Conservation (phyloP, 2,888 invertebrate genomes). For the Nomada fucata region DNA sequence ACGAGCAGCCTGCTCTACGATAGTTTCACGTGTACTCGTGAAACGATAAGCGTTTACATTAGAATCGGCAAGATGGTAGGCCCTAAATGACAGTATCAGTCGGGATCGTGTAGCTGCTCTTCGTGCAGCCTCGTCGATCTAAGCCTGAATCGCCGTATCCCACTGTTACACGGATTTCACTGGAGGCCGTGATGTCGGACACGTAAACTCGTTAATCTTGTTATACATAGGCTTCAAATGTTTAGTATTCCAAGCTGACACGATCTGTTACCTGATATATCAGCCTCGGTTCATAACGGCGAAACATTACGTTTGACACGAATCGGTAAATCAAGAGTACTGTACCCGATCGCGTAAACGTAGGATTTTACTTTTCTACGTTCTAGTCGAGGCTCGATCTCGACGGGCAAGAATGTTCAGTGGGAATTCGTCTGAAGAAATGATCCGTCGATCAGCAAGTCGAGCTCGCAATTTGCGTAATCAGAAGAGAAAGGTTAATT, state of each 20-base stretch:
- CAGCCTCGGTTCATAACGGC: background rate
- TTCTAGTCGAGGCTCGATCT: no score
- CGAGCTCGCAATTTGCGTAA: no score
- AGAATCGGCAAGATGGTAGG: slow-evolving; percentile 12
- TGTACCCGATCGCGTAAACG: no score
- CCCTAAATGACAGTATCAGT: slow-evolving; percentile 7
- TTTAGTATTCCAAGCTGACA: background rate
- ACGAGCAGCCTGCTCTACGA: background rate
- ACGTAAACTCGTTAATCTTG: slow-evolving; percentile 4
- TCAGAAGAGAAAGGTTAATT: no score
- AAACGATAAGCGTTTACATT: slow-evolving; percentile 5
- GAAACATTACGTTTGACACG: background rate
- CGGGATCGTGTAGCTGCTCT: background rate
- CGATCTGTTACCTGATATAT: background rate
- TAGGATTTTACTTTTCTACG: no score
- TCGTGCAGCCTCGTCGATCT: slow-evolving; percentile 7
- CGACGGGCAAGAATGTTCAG: no score
- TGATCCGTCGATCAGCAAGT: no score
- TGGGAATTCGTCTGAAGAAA: no score
- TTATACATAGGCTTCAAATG: background rate
- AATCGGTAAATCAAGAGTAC: no score
- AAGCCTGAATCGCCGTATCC: slow-evolving; percentile 4
- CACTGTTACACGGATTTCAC: slow-evolving; percentile 1
- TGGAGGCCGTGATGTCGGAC: background rate
- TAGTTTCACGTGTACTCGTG: background rate